phyloP scores from a whole-genome alignment of 2,888 invertebrate species.

The Melikaiella ostensackeni region DNA sequence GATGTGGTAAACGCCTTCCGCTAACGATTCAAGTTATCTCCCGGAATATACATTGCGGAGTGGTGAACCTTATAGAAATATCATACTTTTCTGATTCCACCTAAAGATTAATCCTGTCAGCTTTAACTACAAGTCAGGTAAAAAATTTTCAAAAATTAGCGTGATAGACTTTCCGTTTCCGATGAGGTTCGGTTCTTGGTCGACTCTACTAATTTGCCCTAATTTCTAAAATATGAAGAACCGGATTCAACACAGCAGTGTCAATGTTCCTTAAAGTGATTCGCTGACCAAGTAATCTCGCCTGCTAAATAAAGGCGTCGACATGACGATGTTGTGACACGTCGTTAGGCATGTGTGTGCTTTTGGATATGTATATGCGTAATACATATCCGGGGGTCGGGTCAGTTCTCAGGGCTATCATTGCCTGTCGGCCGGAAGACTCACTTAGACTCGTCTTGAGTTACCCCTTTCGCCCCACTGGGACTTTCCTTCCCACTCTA shows the following conservation, averaged over 20 bases:
- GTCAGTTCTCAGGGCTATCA: conserved; percentile 78
- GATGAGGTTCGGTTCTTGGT: no score
- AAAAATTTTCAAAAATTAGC: no score
- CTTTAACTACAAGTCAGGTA: not conserved
- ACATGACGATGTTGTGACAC: conserved; percentile 72
- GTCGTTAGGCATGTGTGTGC: conserved; percentile 60
- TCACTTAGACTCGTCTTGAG: conserved; percentile 78
- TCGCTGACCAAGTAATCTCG: conserved; percentile 43
- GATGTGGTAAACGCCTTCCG: conserved; percentile 24
- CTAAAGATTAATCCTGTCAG: not conserved
- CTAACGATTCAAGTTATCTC: conserved; percentile 34
- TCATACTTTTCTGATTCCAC: not conserved
- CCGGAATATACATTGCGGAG: not conserved
- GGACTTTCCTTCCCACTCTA: conserved; percentile 21
- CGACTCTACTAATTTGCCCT: not conserved
- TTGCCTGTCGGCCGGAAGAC: conserved; percentile 76
- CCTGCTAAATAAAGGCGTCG: conserved; percentile 49
- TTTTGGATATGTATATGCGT: conserved; percentile 65
- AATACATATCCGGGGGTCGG: conserved; percentile 72
- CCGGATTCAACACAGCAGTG: not conserved
- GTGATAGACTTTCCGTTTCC: no score
- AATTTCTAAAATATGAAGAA: not conserved
- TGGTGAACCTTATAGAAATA: conserved; percentile 2
- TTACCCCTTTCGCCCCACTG: conserved; percentile 67
- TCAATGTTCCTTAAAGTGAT: not conserved